Conservation (phyloP, 30 jellyfish, hydroid and myxozoan species). For the Phacellophora camtschatica region DNA sequence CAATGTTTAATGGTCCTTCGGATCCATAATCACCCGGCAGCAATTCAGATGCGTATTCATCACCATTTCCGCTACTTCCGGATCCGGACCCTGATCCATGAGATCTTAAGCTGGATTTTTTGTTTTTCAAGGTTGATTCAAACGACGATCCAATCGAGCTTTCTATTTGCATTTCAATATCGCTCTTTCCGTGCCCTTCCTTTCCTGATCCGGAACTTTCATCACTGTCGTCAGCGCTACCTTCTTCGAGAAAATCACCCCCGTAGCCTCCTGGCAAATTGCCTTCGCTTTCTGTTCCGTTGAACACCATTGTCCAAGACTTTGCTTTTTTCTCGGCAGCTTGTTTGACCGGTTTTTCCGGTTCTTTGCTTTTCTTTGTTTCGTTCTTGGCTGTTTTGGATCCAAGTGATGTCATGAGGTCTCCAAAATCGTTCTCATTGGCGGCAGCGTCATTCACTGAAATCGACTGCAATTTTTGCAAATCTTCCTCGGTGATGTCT, state of each 20-base stretch:
- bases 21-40: conserved; percentile 90
- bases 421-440: conserved; percentile 60
- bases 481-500: conserved; percentile 72
- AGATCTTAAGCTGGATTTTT: conserved; percentile 15
- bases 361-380: conserved; percentile 45
- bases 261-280: conserved; percentile 95
- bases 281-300: conserved; percentile 74
- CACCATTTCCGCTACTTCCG: conserved; percentile 62
- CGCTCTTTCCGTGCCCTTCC: conserved; percentile 54
- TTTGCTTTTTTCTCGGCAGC: conserved; percentile 38
- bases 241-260: conserved; percentile 67
- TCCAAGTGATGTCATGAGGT: conserved; percentile 65
- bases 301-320: conserved; percentile 83
- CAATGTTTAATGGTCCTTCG: conserved; percentile 66
- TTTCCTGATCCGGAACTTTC: conserved; percentile 68
- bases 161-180: conserved; percentile 90
- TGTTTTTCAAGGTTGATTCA: conserved; percentile 81
- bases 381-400: not conserved
- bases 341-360: not conserved
- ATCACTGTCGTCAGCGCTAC: conserved; percentile 48
- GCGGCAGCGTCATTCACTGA: conserved; percentile 60
- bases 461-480: conserved; percentile 69
- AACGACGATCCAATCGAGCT: conserved; percentile 96
- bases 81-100: conserved; percentile 87
- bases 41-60: conserved; percentile 56